These are phyloP conservation scores for Morpho helenor DNA, from an alignment of 2,888 invertebrate genomes.

Conservation along the genomic window DNA sequence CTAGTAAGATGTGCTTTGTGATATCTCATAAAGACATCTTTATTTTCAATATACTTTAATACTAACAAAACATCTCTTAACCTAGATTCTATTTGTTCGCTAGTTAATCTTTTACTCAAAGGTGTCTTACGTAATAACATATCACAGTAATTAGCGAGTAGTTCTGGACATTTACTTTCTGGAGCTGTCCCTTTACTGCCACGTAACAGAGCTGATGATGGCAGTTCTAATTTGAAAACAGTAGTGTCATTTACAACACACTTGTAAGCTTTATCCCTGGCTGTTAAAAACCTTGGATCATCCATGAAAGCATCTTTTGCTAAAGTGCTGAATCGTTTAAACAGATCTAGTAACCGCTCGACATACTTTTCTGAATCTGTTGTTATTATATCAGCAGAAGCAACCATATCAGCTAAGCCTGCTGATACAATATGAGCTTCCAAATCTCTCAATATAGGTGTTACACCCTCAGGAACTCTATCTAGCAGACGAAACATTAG, in stretches of 20 bases:
- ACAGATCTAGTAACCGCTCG: constrained; percentile 94
- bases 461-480: constrained; percentile 94
- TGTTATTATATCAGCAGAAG: constrained; percentile 96
- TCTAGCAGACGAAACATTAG: constrained; percentile 84
- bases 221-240: constrained; percentile 87
- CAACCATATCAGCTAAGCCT: constrained; percentile 97
- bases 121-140: constrained; percentile 98
- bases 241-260: constrained; percentile 98
- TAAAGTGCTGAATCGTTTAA: constrained; percentile 93
- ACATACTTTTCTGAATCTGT: constrained; percentile 99
- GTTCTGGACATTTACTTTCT: constrained; percentile 99
- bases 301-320: constrained; percentile 97
- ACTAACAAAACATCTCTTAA: constrained; percentile 96
- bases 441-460: constrained; percentile 93
- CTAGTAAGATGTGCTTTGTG: constrained; percentile 99
- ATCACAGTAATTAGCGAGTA: constrained; percentile 99
- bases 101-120: constrained; percentile 95
- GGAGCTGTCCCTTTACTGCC: constrained; percentile 86
- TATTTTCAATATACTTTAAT: constrained; percentile 99
- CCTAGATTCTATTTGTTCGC: constrained; percentile 97
- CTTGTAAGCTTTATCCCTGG: constrained; percentile 98
- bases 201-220: constrained; percentile 79
- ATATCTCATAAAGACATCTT: constrained; percentile 99
- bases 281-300: constrained; percentile 98
- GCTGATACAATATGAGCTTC: constrained; percentile 96